Base-by-base conservation (phyloP, 2,888 invertebrate species). In the Empis livida region DNA sequence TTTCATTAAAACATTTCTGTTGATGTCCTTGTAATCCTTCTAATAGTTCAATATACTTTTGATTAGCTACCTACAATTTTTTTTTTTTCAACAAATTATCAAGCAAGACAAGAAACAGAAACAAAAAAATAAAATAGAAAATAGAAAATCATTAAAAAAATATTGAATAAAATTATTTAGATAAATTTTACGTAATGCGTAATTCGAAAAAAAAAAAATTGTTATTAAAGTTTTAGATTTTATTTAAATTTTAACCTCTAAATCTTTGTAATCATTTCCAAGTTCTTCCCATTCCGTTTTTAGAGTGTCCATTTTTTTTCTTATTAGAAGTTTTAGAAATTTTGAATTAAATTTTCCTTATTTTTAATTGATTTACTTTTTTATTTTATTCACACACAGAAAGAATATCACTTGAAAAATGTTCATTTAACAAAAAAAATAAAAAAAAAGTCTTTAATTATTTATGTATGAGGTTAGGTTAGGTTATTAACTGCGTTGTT, bases 201-300 rank as follows among this genome's bases (percentile, higher is more conserved):
- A 32, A 5, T n/a, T 13, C n/a, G 9, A n/a, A 35, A 35, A 13
- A 35, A n/a, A n/a, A 35, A 32, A 32, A 13, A n/a, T 35, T n/a
- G 4, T 35, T 35, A 35, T n/a, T n/a, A 35, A 5, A 35, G 2
- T 35, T 35, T 13, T 53, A 56, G n/a, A n/a, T n/a, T n/a, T n/a
- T n/a, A n/a, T n/a, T n/a, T n/a, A n/a, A n/a, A n/a, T n/a, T n/a
- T 58, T 62, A 74, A 90, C 91, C 81, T 90, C 88, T 52, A 91
- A 74, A 52, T 80, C 79, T 66, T 82, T 84, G 66, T 80, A 91
- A 64, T 91, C 91, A 41, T 74, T 73, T 48, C 76, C 70, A 54
- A 91, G 73, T 63, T 90, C 90, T 54, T 83, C 77, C 35, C 35
- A 35, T n/a, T 35, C 35, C n/a, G 13, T 35, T n/a, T n/a, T 35